Base-by-base conservation (phyloP, 2,113 vertebrate genomes). In the Passer domesticus region DNA sequence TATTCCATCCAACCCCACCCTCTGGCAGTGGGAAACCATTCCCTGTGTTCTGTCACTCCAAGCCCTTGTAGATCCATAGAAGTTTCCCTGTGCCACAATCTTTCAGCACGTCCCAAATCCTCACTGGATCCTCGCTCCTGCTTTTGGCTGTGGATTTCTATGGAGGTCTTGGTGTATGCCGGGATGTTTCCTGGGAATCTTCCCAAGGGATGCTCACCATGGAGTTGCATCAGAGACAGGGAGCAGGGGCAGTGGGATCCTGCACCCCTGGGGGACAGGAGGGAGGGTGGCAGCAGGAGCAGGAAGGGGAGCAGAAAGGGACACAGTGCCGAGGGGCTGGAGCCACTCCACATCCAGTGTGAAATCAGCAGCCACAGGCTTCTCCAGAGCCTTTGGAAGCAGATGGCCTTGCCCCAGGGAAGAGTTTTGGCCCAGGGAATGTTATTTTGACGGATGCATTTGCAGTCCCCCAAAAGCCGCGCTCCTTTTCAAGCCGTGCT, bases 301-400 rank as follows among this genome's bases (percentile, higher is more conserved):
- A 85, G 76, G 70, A 79, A 83, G 24, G 37, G 70, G 21, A 90
- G 46, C 5, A 2, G 85, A 46, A 78, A 56, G 64, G 56, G 89
- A 60, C 53, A 43, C 6, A 8, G 1, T 3, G 47, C 60, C 64
- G 91, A 76, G 0, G 27, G 60, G 47, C 47, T 94, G 88, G 56
- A 93, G 63, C n/a, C 0, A 2, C 46, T 44, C 46, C 90, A 55
- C 16, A 21, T 24, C 4, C 7, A 66, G 37, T 5, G 22, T 52
- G 79, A 80, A 90, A 70, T 16, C 39, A 83, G 77, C 1, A 11
- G 60, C 64, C 10, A 1, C 83, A 41, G 83, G 59, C 93, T 87
- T 37, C 89, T 73, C 84, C 50, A 13, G 63, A 89, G 67, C 23
- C 81, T 95, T 89, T 89, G 69, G 91, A 91, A 95, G 94, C 67